Base-by-base conservation (phyloP, 2,888 invertebrate species). In the Luperina nickerlii region DNA sequence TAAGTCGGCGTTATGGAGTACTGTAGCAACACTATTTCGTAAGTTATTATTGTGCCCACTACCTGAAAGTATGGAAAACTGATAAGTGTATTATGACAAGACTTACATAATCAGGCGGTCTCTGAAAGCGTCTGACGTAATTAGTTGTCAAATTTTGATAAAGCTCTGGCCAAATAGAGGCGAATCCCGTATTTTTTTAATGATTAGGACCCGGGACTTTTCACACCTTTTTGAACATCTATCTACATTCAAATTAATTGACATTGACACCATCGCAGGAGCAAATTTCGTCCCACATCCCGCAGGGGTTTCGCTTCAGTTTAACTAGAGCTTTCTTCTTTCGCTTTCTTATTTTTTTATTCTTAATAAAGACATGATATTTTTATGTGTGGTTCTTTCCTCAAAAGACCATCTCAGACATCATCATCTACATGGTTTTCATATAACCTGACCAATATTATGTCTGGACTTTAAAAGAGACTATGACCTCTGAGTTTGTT, bases 11-110 rank as follows among this genome's bases (percentile, higher is more conserved):
- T 51, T n/a, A 72, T n/a, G 2, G 88, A 81, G 54, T 92, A 90
- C 76, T 93, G 93, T 0, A 93, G 74, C n/a, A 93, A 79, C 0
- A 93, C 91, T 42, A 93, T 74, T 73, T 93, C 93, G 62, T 93
- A 93, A 0, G 93, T 93, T 11, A 93, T 89, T 69, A 93, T 90
- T 0, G 91, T 91, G 0, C 91, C 91, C 20, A 92, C 76, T 0
- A 93, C 90, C 93, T 93, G 90, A 48, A 92, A 92, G n/a, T 0
- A 32, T 15, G 54, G 42, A 24, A n/a, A 24, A 42, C 32, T 42
- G 0, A 67, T 77, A 27, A 18, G 27, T 57, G 4, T n/a, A 57
- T 9, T 24, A 20, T n/a, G 1, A 15, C 5, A 18, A 13, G 0
- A 38, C 5, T 24, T 38, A 11, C 9, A 38, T 42, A 15, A 24